phyloP scores from a whole-genome alignment of 2,113 vertebrate species.

The Melierax canorus region DNA sequence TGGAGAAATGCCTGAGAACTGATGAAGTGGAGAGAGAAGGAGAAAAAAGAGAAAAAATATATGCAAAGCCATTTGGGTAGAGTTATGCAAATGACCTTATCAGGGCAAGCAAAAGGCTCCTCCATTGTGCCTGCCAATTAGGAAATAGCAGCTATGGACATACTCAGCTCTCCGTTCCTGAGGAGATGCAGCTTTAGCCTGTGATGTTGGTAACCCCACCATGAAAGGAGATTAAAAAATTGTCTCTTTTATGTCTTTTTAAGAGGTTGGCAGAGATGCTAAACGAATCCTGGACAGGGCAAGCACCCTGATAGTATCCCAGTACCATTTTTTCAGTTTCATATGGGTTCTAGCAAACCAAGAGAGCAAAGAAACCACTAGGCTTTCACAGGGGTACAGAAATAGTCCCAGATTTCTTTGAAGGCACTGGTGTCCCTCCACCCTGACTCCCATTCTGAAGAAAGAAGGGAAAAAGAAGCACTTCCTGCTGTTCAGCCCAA shows the following conservation, averaged over 20 bases:
- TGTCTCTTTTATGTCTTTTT: constrained; percentile 5
- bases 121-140: background rate
- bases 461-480: background rate
- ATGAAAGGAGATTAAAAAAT: constrained; percentile 42
- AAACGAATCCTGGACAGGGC: background rate
- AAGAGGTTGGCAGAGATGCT: background rate
- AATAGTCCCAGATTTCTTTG: background rate
- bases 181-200: constrained; percentile 24
- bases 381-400: background rate
- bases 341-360: background rate
- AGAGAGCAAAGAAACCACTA: background rate
- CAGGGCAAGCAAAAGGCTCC: constrained; percentile 40
- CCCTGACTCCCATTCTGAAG: background rate
- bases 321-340: background rate
- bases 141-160: background rate
- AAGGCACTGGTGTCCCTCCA: background rate
- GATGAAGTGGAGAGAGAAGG: background rate
- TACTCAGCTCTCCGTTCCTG: background rate
- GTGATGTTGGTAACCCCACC: background rate
- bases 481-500: background rate
- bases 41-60: background rate
- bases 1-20: background rate
- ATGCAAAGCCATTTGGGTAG: constrained; percentile 29
- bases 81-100: constrained; percentile 52
- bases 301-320: background rate